These are phyloP conservation scores for Creontiades dilutus DNA, from an alignment of 2,888 invertebrate species.

Conservation along the genomic window DNA sequence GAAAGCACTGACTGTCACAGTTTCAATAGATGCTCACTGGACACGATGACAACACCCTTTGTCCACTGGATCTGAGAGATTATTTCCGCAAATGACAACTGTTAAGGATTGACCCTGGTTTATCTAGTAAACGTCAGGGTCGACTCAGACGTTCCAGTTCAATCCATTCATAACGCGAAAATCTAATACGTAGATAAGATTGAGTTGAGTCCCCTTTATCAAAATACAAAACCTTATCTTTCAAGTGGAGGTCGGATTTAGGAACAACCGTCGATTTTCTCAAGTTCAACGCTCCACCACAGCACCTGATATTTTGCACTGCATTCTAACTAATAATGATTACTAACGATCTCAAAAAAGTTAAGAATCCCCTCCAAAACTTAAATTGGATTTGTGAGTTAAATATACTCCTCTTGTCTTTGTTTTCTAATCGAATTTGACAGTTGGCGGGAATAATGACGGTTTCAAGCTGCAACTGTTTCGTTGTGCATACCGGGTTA, in stretches of 20 bases:
- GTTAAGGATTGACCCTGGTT: neutral
- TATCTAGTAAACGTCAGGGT: neutral
- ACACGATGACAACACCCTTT: neutral
- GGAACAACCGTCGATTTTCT: too few relatives aligned
- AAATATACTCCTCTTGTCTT: too few relatives aligned
- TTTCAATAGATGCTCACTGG: neutral
- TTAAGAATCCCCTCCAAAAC: too few relatives aligned
- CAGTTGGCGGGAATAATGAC: too few relatives aligned
- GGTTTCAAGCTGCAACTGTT: too few relatives aligned
- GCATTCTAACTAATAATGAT: too few relatives aligned
- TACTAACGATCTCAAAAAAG: too few relatives aligned
- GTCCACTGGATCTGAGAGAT: neutral
- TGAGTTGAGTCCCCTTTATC: conserved; percentile 8
- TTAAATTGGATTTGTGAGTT: too few relatives aligned
- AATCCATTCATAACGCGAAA: neutral
- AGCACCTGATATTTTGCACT: too few relatives aligned
- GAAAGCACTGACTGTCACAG: neutral
- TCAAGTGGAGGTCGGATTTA: neutral
- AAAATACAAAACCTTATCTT: conserved; percentile 19
- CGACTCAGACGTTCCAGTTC: conserved; percentile 23
- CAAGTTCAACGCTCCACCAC: too few relatives aligned
- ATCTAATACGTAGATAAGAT: conserved; percentile 8
- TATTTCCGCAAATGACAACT: conserved; percentile 31
- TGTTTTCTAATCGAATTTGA: too few relatives aligned
- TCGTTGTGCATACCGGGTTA: too few relatives aligned